Evolutionary conservation across 2,888 invertebrate genomes (phyloP).

Genomic region (Hetaerina titia): DNA sequence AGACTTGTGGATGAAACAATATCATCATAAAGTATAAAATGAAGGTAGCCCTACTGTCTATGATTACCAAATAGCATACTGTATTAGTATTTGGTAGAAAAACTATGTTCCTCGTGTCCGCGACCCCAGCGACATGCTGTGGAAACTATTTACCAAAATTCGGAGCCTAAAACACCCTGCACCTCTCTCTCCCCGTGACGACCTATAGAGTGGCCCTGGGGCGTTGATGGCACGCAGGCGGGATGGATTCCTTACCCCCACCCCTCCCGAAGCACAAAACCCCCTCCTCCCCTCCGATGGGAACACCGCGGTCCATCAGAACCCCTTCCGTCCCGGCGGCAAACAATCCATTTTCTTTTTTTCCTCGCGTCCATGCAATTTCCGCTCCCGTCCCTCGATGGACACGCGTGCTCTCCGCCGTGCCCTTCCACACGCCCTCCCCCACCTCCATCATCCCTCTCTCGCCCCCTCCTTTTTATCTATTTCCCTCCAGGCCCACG

Average conservation of each 20-base stretch:
- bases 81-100: no score
- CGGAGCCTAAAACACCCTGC: no score
- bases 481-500: background rate
- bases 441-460: background rate
- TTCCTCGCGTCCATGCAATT: background rate
- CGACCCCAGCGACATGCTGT: no score
- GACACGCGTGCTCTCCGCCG: background rate
- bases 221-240: background rate
- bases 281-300: background rate
- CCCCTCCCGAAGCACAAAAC: no score
- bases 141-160: no score
- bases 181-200: background rate
- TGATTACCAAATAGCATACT: no score
- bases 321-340: background rate
- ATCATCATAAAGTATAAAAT: no score
- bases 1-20: no score
- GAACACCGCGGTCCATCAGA: background rate
- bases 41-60: no score
- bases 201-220: background rate
- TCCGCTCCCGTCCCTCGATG: background rate
- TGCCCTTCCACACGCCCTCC: background rate
- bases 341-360: conserved; percentile 16
- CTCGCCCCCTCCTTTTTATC: background rate
- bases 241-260: background rate
- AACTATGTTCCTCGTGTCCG: no score